Conservation (phyloP, 2,113 vertebrate species). For the Cyprinodon variegatus region DNA sequence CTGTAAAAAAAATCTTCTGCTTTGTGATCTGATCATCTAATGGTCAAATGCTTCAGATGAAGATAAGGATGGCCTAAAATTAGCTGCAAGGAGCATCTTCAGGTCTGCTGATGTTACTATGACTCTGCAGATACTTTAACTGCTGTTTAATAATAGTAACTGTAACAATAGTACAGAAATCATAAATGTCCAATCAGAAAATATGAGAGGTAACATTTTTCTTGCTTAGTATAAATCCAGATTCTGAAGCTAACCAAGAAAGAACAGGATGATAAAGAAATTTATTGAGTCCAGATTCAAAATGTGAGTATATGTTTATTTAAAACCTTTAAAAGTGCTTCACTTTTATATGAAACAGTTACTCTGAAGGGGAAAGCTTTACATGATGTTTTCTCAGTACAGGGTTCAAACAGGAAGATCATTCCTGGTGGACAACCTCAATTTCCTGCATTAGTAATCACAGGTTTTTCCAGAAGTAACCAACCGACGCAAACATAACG, state of each 20-base stretch:
- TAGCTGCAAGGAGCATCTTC: not conserved
- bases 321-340: too few relatives aligned
- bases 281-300: too few relatives aligned
- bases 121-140: not conserved
- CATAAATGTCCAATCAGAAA: not conserved
- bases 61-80: not conserved
- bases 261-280: not conserved
- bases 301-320: too few relatives aligned
- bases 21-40: not conserved
- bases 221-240: not conserved
- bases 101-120: not conserved
- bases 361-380: too few relatives aligned
- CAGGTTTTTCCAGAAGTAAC: too few relatives aligned
- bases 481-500: too few relatives aligned
- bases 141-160: not conserved
- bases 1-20: not conserved
- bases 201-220: not conserved
- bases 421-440: too few relatives aligned
- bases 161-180: not conserved
- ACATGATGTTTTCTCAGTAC: too few relatives aligned
- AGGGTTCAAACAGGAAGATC: not conserved
- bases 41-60: not conserved
- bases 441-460: too few relatives aligned
- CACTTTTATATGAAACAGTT: not conserved
- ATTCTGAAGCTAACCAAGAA: not conserved